These are phyloP conservation scores for Idris sp. DNA, from an alignment of 1,140 invertebrate genomes.

Conservation along the genomic window DNA sequence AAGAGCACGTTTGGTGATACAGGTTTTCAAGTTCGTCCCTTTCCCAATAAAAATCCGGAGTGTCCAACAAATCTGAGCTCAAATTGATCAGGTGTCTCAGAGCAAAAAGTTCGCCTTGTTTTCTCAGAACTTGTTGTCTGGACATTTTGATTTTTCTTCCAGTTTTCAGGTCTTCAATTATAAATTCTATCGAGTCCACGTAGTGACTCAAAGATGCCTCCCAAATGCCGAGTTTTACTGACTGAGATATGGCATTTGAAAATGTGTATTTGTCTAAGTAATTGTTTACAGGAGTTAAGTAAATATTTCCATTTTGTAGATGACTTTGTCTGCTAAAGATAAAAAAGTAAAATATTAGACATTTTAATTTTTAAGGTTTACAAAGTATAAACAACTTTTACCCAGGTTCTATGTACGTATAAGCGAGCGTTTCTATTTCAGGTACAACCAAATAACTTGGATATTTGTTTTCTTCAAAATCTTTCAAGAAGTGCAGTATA, in stretches of 20 bases:
- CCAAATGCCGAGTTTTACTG: slow-evolving; percentile 95
- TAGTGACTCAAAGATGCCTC: slow-evolving; percentile 90
- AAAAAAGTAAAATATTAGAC: too few species aligned
- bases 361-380: too few species aligned
- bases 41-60: slow-evolving; percentile 98
- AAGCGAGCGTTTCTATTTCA: slow-evolving; percentile 91
- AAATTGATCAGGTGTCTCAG: slow-evolving; percentile 93
- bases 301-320: slow-evolving; percentile 79
- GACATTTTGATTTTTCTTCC: slow-evolving; percentile 84
- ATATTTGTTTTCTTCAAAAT: slow-evolving; percentile 84
- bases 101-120: slow-evolving; percentile 93
- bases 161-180: slow-evolving; percentile 88
- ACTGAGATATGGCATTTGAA: slow-evolving; percentile 94
- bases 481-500: slow-evolving; percentile 85
- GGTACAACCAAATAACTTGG: slow-evolving; percentile 82
- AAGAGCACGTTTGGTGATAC: slow-evolving; percentile 88
- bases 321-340: slow-evolving; percentile 73
- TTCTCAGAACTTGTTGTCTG: slow-evolving; percentile 87
- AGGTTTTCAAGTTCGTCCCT: slow-evolving; percentile 90
- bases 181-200: slow-evolving; percentile 88
- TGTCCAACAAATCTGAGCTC: slow-evolving; percentile 94
- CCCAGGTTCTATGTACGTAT: slow-evolving; percentile 82
- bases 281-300: slow-evolving; percentile 74
- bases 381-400: too few species aligned
- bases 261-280: slow-evolving; percentile 87